Percentiles rank a stretch among this genome's conserved stretches.
Evolutionary conservation across 2,888 invertebrate genomes (phyloP).

Genomic region (Netelia inedita): DNA sequence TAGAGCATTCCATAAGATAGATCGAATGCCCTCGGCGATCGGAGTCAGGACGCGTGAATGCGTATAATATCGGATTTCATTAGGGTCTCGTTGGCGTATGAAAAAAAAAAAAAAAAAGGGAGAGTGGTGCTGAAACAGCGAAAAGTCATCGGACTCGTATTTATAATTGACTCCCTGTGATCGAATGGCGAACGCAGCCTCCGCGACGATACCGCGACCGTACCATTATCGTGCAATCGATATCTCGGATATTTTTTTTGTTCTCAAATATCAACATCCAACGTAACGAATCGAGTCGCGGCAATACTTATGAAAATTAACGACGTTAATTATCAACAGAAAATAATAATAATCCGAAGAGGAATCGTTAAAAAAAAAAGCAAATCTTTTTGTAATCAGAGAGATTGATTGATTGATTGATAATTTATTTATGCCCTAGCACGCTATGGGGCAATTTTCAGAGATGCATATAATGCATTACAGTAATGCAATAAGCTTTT

Average conservation of each 20-base stretch:
- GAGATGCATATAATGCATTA: too few species aligned
- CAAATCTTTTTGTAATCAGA: too few species aligned
- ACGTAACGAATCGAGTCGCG: constrained; percentile 5
- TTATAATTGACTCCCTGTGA: constrained; percentile 28
- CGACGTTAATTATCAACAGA: not conserved
- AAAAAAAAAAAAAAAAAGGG: not conserved
- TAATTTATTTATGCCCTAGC: too few species aligned
- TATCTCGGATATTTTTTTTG: constrained; percentile 12
- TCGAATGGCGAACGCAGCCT: constrained; percentile 42
- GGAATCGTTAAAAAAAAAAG: too few species aligned
- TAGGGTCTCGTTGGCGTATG: constrained; percentile 30
- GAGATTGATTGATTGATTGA: too few species aligned
- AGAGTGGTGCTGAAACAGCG: constrained; percentile 14
- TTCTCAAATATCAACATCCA: not conserved
- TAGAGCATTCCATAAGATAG: not conserved
- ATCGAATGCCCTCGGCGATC: constrained; percentile 15
- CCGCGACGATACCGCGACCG: constrained; percentile 28
- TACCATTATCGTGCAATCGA: constrained; percentile 46
- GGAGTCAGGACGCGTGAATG: constrained; percentile 31
- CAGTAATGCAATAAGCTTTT: too few species aligned
- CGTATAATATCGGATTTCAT: constrained; percentile 63
- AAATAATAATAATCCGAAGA: not conserved
- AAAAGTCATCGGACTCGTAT: constrained; percentile 40
- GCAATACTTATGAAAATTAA: not conserved
- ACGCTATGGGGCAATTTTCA: too few species aligned